These are phyloP conservation scores for Argyra leucocephala DNA, from an alignment of 2,888 invertebrate genomes.

Conservation along the genomic window DNA sequence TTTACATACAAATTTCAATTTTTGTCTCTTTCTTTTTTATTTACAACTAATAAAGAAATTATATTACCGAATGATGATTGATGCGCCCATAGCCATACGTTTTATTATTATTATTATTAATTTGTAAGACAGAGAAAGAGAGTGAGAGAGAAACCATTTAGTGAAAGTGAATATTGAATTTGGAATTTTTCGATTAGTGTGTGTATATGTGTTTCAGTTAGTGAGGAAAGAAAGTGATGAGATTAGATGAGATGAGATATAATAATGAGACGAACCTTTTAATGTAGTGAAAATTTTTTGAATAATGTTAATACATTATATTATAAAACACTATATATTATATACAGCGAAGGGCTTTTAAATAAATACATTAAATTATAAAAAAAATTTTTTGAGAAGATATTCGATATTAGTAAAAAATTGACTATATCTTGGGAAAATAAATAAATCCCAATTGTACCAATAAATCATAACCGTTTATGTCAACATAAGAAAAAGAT, in stretches of 20 bases:
- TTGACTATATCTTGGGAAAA: too few relatives aligned
- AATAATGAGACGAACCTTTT: background rate
- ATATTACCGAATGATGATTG: constrained; percentile 1
- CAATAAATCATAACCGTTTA: too few relatives aligned
- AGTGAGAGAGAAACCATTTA: too few relatives aligned
- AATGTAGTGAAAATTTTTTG: too few relatives aligned
- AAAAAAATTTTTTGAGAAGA: too few relatives aligned
- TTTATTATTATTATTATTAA: background rate
- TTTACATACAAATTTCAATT: background rate
- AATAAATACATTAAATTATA: too few relatives aligned
- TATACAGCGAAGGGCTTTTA: background rate
- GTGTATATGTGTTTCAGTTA: background rate
- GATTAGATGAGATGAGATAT: background rate
- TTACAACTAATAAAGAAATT: background rate
- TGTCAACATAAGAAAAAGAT: too few relatives aligned
- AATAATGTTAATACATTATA: too few relatives aligned
- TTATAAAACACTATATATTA: background rate
- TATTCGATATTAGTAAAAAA: too few relatives aligned
- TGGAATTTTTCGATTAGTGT: background rate
- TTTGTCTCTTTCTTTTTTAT: background rate
- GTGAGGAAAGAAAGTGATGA: background rate
- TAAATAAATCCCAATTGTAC: too few relatives aligned
- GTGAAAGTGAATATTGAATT: background rate
- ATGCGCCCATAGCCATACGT: background rate
- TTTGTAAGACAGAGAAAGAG: too few relatives aligned